Percentiles rank a stretch among this genome's conserved stretches.
Conservation (phyloP, 2,888 invertebrate species). For the Mythimna vitellina region DNA sequence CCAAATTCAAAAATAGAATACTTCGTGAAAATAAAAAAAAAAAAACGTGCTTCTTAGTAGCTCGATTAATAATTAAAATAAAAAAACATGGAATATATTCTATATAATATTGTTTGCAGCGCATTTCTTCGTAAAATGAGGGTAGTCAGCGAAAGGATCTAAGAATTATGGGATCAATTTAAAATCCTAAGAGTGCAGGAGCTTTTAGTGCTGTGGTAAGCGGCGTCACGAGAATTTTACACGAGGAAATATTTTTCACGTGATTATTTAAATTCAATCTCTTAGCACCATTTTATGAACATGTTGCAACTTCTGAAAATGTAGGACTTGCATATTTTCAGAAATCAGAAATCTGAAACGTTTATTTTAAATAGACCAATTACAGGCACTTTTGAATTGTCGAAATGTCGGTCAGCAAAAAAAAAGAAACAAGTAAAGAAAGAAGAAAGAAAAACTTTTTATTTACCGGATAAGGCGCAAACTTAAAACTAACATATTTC, state of each 20-base stretch:
- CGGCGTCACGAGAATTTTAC: conserved; percentile 32
- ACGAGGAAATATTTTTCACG: conserved; percentile 23
- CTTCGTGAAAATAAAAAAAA: not conserved
- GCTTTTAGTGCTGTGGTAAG: conserved; percentile 35
- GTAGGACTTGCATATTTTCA: too few relatives aligned
- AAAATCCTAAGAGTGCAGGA: conserved; percentile 45
- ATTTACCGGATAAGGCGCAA: too few relatives aligned
- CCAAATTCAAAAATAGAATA: not conserved
- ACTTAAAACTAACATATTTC: too few relatives aligned
- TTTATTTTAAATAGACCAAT: too few relatives aligned
- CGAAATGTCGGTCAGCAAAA: too few relatives aligned
- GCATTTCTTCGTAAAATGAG: conserved; percentile 45
- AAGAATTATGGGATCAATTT: conserved; percentile 60
- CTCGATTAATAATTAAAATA: not conserved
- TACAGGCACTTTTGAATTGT: too few relatives aligned
- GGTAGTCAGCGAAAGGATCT: conserved; percentile 33
- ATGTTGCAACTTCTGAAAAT: not conserved
- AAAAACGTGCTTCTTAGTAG: not conserved
- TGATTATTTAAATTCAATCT: conserved; percentile 44
- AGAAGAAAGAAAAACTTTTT: too few relatives aligned
- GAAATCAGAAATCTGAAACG: too few relatives aligned
- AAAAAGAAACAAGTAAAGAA: too few relatives aligned
- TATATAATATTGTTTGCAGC: conserved; percentile 38
- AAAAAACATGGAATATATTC: not conserved
- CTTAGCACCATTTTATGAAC: conserved; percentile 20